A percentile compares a stretch with the other conserved stretches of the same genome.
Evolutionary conservation across 2,888 invertebrate species (phyloP).

Genomic region (Hoplodrina ambigua): DNA sequence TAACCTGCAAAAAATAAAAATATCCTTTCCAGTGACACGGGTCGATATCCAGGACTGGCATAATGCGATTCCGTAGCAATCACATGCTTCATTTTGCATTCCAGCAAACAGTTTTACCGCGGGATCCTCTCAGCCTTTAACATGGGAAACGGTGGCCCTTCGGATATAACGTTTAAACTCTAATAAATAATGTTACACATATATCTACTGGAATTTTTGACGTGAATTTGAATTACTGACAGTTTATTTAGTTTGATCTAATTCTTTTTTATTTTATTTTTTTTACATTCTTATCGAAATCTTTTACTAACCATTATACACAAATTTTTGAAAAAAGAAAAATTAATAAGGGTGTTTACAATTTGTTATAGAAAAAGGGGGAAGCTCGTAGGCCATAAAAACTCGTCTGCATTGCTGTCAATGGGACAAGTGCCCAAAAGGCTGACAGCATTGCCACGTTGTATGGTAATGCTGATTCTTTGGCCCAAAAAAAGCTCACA

Average conservation of each 20-base stretch:
- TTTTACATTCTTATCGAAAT: too few relatives aligned
- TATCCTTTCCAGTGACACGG: constrained; percentile 68
- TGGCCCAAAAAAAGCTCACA: too few relatives aligned
- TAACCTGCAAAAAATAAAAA: constrained; percentile 42
- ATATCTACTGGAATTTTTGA: constrained; percentile 29
- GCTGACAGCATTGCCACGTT: too few relatives aligned
- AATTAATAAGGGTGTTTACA: too few relatives aligned
- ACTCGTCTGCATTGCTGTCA: too few relatives aligned
- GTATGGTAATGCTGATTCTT: too few relatives aligned
- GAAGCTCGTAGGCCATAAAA: too few relatives aligned
- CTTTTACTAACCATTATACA: too few relatives aligned
- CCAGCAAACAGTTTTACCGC: constrained; percentile 82
- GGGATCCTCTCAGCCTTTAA: constrained; percentile 67
- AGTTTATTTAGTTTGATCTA: background rate
- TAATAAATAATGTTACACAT: constrained; percentile 50
- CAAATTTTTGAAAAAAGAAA: too few relatives aligned
- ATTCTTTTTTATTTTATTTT: background rate
- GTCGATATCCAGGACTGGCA: constrained; percentile 69
- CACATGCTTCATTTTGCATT: constrained; percentile 89
- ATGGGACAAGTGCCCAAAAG: too few relatives aligned
- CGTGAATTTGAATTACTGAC: constrained; percentile 12
- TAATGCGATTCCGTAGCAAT: constrained; percentile 86
- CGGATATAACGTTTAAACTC: constrained; percentile 57
- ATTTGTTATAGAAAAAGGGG: too few relatives aligned
- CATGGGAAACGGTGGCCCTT: constrained; percentile 63